A percentile compares a stretch with the other conserved stretches of the same genome.
Evolutionary conservation across 2,888 invertebrate genomes (phyloP).

Genomic region (Danaus chrysippus): DNA sequence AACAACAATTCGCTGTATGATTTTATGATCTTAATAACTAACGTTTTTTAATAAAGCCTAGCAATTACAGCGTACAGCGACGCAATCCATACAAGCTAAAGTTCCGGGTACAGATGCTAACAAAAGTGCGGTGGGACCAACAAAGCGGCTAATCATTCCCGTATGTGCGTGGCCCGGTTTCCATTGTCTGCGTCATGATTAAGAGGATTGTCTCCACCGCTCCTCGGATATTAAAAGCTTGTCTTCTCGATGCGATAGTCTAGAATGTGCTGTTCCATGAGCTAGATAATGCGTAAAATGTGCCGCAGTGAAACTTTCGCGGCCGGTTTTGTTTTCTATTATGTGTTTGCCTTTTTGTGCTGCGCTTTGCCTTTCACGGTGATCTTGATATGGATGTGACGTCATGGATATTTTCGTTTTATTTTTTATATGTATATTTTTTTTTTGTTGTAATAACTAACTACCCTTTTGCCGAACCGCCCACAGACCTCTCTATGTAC

Average conservation of each 20-base stretch:
- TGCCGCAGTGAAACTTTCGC: constrained; percentile 51
- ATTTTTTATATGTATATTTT: constrained; percentile 25
- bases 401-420: constrained; percentile 36
- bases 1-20: constrained; percentile 28
- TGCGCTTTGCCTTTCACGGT: constrained; percentile 42
- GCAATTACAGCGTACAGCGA: constrained; percentile 43
- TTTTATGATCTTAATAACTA: constrained; percentile 39
- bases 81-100: constrained; percentile 44
- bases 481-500: constrained; percentile 19
- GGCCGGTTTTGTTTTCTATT: constrained; percentile 54
- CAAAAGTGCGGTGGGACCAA: constrained; percentile 62
- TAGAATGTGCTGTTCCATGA: constrained; percentile 41
- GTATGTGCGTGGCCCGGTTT: constrained; percentile 75
- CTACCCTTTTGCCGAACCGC: constrained; percentile 31
- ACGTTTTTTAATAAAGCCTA: constrained; percentile 45
- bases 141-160: constrained; percentile 64
- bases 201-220: constrained; percentile 77
- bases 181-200: constrained; percentile 75
- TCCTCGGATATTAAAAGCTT: constrained; percentile 74
- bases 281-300: constrained; percentile 53
- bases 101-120: constrained; percentile 49
- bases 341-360: constrained; percentile 49
- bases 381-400: constrained; percentile 44
- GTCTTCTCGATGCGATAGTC: constrained; percentile 56
- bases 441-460: constrained; percentile 32